These are phyloP conservation scores for Mythimna vitellina DNA, from an alignment of 2,888 invertebrate species.

Conservation along the genomic window DNA sequence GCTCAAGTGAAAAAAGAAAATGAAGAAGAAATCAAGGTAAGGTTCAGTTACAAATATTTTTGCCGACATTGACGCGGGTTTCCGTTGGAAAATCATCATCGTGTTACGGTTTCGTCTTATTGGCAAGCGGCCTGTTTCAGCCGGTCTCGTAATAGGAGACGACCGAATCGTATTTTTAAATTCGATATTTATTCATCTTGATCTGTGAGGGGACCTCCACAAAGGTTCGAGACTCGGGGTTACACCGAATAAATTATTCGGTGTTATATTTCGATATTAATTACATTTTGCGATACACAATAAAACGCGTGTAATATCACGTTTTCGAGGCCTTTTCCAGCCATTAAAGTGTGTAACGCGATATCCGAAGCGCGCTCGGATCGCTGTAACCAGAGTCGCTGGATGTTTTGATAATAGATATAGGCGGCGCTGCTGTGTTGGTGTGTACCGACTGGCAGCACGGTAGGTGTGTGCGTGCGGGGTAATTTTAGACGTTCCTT, in stretches of 20 bases:
- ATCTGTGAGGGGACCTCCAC: conserved; percentile 76
- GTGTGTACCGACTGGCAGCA: conserved; percentile 79
- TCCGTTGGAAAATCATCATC: conserved; percentile 84
- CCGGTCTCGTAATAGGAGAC: conserved; percentile 85
- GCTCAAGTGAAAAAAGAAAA: conserved; percentile 92
- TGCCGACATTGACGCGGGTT: conserved; percentile 71
- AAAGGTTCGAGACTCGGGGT: conserved; percentile 79
- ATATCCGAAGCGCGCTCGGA: conserved; percentile 90
- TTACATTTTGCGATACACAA: conserved; percentile 89
- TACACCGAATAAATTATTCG: conserved; percentile 86
- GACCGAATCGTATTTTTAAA: conserved; percentile 88
- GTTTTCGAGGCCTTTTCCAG: conserved; percentile 91
- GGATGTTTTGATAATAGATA: conserved; percentile 91
- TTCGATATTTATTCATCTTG: conserved; percentile 82
- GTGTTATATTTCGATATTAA: conserved; percentile 89
- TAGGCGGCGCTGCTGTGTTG: conserved; percentile 83
- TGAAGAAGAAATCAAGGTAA: conserved; percentile 95
- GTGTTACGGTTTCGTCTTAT: conserved; percentile 82
- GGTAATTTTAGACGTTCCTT: conserved; percentile 91
- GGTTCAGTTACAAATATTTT: conserved; percentile 70
- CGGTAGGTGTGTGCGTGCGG: conserved; percentile 83
- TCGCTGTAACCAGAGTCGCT: conserved; percentile 89
- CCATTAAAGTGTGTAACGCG: conserved; percentile 90
- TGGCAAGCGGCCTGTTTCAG: conserved; percentile 86
- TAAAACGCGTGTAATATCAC: conserved; percentile 90